Evolutionary conservation across 2,888 invertebrate genomes (phyloP).

Genomic region (Drosophila pseudotakahashii): DNA sequence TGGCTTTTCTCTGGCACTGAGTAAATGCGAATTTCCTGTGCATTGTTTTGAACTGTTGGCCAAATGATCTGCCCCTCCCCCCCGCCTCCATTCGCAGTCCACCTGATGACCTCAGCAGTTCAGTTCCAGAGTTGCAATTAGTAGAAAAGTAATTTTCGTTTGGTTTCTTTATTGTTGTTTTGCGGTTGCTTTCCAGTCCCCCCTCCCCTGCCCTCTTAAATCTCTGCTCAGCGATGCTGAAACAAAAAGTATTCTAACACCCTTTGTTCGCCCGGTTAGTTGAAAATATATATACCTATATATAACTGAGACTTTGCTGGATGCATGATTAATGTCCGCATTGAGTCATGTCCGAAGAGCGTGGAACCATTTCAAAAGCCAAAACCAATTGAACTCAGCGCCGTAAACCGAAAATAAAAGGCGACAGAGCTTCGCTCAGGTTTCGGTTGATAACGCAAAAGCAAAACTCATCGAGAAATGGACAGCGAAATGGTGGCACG

Average conservation of each 20-base stretch:
- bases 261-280: slow-evolving; percentile 24
- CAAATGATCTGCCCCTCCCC: slow-evolving; percentile 25
- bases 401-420: slow-evolving; percentile 18
- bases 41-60: slow-evolving; percentile 50
- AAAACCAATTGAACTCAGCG: slow-evolving; percentile 39
- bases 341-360: slow-evolving; percentile 51
- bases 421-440: slow-evolving; percentile 20
- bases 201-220: slow-evolving; percentile 11
- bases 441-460: slow-evolving; percentile 32
- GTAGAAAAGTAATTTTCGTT: slow-evolving; percentile 46
- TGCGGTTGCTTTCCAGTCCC: slow-evolving; percentile 16
- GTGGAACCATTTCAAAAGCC: slow-evolving; percentile 39
- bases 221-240: slow-evolving; percentile 47
- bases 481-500: slow-evolving; percentile 34
- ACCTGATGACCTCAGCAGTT: slow-evolving; percentile 41
- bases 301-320: slow-evolving; percentile 21
- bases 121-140: slow-evolving; percentile 47
- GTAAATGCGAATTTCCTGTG: slow-evolving; percentile 63
- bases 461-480: slow-evolving; percentile 13
- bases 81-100: neutral
- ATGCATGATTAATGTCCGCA: slow-evolving; percentile 48
- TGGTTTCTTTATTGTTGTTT: slow-evolving; percentile 31
- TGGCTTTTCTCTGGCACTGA: slow-evolving; percentile 34
- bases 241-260: slow-evolving; percentile 45
- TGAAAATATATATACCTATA: slow-evolving; percentile 6